Base-by-base conservation (phyloP, 2,113 vertebrate genomes). In the Rattus rattus region DNA sequence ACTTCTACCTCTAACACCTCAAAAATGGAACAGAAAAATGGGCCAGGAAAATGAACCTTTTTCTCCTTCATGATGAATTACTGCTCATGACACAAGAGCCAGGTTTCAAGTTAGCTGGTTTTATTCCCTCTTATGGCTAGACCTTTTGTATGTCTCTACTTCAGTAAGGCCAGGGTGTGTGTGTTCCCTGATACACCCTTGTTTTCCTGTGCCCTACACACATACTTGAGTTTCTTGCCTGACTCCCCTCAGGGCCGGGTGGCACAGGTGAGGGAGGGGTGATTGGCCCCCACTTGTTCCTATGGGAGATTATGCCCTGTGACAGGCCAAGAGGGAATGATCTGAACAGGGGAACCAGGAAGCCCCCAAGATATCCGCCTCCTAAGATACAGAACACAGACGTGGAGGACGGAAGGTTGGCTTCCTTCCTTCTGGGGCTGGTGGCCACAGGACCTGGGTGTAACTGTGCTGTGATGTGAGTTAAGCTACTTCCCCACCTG, bases 401-500 rank as follows among this genome's bases (percentile, higher is more conserved):
- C 56, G 88, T 54, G 19, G 49, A 47, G 7, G 3, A n/a, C 4
- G 0, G 26, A 61, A 65, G 67, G 7, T 4, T n/a, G 63, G 2
- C 4, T 56, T n/a, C 19, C 16, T 80, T 92, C 72, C 9, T 47
- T 52, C 39, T 0, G 5, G 54, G 61, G 65, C 63, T 36, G 33
- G 43, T 59, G 5, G 9, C 0, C 0, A 7, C 17, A 1, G 0
- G 36, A n/a, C 36, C 17, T 2, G 5, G 1, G 33, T 2, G 13
- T 2, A 12, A 1, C 26, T 22, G 12, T 4, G 2, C 5, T 10
- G 22, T 70, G 4, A 19, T 2, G 24, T 4, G 7, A 5, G 1
- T 20, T 2, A 84, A 59, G 20, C 75, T 54, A 1, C 6, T 8
- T 49, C 83, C 56, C 76, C 85, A 12, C 56, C n/a, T 0, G 0